Percentiles rank a stretch among this genome's conserved stretches.
Conservation (phyloP, 2,888 invertebrate species). For the Trachelus stipa region DNA sequence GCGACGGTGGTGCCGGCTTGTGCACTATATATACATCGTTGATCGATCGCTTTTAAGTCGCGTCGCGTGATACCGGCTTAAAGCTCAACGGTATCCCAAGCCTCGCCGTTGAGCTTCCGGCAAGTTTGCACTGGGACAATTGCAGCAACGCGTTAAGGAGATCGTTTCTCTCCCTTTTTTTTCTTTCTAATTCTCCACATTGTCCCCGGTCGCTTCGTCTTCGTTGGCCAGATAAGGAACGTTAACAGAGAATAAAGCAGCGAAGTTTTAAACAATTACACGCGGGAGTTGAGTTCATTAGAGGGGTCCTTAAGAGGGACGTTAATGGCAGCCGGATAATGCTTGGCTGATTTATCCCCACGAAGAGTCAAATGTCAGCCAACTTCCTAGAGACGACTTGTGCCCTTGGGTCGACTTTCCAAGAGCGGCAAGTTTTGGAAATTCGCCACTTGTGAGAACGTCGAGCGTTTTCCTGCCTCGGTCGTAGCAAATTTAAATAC, state of each 20-base stretch:
- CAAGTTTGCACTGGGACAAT: background rate
- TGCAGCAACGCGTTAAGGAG: background rate
- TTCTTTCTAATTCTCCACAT: background rate
- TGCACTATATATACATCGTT: background rate
- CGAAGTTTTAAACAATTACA: conserved; percentile 26
- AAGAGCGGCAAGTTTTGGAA: background rate
- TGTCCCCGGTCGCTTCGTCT: background rate
- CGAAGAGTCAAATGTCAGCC: conserved; percentile 3
- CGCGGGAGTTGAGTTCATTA: conserved; percentile 24
- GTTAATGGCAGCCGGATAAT: conserved; percentile 7
- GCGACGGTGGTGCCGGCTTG: background rate
- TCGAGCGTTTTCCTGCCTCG: background rate
- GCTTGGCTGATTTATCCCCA: conserved; percentile 1
- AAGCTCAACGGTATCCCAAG: background rate
- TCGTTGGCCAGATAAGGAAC: conserved; percentile 15
- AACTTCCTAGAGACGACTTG: background rate
- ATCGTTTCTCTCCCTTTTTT: background rate
- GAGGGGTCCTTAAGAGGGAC: conserved; percentile 4
- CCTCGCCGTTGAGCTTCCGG: background rate
- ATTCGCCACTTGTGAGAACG: background rate
- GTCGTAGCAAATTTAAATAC: background rate
- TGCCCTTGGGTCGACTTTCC: background rate
- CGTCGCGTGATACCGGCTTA: background rate
- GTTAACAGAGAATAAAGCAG: conserved; percentile 17
- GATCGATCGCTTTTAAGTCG: background rate